Conservation (phyloP, 2,888 invertebrate genomes). For the Tholera decimalis region DNA sequence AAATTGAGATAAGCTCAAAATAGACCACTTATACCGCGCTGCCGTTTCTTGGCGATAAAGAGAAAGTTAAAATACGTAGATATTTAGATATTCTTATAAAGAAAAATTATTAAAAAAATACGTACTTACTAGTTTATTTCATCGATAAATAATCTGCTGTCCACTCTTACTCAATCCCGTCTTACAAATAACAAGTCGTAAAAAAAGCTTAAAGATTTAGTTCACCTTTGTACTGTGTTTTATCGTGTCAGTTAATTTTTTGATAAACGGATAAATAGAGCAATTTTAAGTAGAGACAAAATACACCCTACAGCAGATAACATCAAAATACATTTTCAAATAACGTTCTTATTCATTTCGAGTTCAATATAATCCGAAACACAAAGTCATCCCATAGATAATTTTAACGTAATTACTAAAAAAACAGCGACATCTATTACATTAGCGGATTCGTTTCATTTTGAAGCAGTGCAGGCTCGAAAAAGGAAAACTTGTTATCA, state of each 20-base stretch:
- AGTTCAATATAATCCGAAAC: conserved; percentile 1
- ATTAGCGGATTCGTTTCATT: conserved; percentile 22
- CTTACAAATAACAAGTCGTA: too few species aligned
- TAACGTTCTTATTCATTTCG: background rate
- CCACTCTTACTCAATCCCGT: background rate
- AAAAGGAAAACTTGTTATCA: conserved; percentile 52
- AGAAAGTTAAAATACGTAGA: conserved; percentile 10
- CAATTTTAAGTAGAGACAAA: background rate
- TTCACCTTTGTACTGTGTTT: background rate
- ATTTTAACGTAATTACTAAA: conserved; percentile 30
- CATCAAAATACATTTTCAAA: background rate
- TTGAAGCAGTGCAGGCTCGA: conserved; percentile 14
- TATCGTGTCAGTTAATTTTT: background rate
- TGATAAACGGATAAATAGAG: too few species aligned
- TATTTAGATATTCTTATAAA: conserved; percentile 29
- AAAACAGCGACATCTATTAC: conserved; percentile 22
- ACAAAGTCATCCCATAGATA: background rate
- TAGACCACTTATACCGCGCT: conserved; percentile 63
- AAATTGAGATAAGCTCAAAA: conserved; percentile 83
- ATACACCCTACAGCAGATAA: background rate
- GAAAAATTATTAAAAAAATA: background rate
- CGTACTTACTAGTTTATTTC: background rate
- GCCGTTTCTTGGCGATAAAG: conserved; percentile 39
- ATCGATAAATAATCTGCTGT: background rate
- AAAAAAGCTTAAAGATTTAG: background rate